Evolutionary conservation across 2,113 vertebrate genomes (phyloP).

Genomic region (Zootoca vivipara): DNA sequence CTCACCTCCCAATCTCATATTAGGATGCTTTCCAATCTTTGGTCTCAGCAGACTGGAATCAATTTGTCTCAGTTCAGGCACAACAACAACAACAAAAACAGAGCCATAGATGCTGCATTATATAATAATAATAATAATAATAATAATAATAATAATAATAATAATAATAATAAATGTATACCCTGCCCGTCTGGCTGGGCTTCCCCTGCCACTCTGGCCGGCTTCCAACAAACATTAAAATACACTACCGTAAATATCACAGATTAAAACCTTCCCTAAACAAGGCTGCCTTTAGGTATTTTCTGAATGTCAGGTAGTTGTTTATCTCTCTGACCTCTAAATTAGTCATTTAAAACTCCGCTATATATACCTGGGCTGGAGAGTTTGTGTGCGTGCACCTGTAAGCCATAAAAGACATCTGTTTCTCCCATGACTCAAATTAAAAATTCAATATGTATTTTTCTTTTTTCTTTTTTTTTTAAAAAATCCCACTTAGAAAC

Average conservation of each 20-base stretch:
- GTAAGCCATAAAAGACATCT: constrained; percentile 8
- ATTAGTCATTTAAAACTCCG: too few species aligned
- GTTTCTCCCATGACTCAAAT: constrained; percentile 14
- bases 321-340: too few species aligned
- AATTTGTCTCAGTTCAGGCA: constrained; percentile 7
- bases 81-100: background rate
- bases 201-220: constrained; percentile 44
- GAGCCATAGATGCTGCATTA: constrained; percentile 24
- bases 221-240: constrained; percentile 24
- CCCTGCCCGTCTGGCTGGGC: too few species aligned
- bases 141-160: too few species aligned
- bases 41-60: background rate
- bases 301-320: too few species aligned
- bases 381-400: constrained; percentile 41
- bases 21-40: constrained; percentile 39
- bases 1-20: constrained; percentile 51
- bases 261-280: too few species aligned
- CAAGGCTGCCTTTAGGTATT: too few species aligned
- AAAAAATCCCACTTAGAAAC: constrained; percentile 25
- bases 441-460: background rate
- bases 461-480: too few species aligned
- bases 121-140: background rate
- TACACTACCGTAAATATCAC: too few species aligned
- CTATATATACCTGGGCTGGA: too few species aligned
- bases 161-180: too few species aligned